These are phyloP conservation scores for Neofelis nebulosa DNA, from an alignment of 2,113 vertebrate species.

Conservation along the genomic window DNA sequence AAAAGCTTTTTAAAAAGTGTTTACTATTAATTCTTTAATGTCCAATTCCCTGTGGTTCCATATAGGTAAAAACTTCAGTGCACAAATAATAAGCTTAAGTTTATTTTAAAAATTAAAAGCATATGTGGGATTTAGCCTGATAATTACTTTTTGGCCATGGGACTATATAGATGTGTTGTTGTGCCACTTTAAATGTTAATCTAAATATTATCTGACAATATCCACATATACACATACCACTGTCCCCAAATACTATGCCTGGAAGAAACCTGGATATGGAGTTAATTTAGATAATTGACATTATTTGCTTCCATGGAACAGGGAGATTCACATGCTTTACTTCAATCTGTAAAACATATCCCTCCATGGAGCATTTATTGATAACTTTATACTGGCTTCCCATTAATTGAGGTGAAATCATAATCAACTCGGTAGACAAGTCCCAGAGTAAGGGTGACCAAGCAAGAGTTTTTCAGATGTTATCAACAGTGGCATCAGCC, in stretches of 20 bases:
- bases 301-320: not conserved
- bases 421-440: not conserved
- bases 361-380: not conserved
- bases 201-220: not conserved
- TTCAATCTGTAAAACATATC: not conserved
- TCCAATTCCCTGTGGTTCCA: not conserved
- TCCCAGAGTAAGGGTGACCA: not conserved
- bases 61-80: not conserved
- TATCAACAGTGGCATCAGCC: not conserved
- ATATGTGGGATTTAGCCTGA: not conserved
- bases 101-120: not conserved
- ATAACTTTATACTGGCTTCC: not conserved
- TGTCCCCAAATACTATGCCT: not conserved
- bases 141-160: not conserved
- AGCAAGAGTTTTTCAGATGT: not conserved
- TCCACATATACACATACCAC: not conserved
- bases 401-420: not conserved
- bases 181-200: constrained; percentile 19
- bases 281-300: constrained; percentile 43
- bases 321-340: not conserved
- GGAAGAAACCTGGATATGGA: not conserved
- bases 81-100: not conserved
- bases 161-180: not conserved
- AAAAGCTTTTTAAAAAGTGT: not conserved
- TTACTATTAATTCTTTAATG: not conserved